These are phyloP conservation scores for Temnothorax nylanderi DNA, from an alignment of 1,140 invertebrate species.

Conservation along the genomic window DNA sequence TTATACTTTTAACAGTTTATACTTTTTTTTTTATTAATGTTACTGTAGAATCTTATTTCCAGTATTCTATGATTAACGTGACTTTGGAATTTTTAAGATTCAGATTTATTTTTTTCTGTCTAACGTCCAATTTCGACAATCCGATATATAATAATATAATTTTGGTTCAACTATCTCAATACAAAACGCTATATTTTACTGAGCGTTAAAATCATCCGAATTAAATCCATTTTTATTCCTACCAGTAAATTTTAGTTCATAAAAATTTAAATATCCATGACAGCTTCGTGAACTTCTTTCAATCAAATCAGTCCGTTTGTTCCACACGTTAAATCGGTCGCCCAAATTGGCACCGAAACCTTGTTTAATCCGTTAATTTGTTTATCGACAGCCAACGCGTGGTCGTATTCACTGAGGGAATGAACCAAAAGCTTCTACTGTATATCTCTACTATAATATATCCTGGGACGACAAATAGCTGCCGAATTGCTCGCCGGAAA, in stretches of 20 bases:
- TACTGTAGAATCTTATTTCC: background rate
- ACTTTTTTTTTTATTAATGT: background rate
- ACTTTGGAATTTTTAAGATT: background rate
- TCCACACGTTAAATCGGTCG: background rate
- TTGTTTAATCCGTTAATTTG: background rate
- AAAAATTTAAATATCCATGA: background rate
- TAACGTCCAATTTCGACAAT: background rate
- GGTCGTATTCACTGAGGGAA: background rate
- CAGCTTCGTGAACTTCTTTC: background rate
- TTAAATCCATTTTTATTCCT: background rate
- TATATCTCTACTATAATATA: background rate
- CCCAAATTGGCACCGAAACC: background rate
- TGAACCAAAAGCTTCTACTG: background rate
- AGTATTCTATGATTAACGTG: background rate
- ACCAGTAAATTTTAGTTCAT: background rate
- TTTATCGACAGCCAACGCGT: constrained; percentile 8
- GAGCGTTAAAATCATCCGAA: background rate
- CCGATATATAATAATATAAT: background rate
- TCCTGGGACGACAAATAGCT: constrained; percentile 7
- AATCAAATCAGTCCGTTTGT: background rate
- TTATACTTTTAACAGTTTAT: background rate
- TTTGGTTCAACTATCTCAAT: background rate
- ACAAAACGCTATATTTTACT: background rate
- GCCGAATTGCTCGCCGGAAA: constrained; percentile 1
- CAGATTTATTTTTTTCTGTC: background rate